These are phyloP conservation scores for Acanthosepion esculentum DNA, from an alignment of 2,888 invertebrate species.

Conservation along the genomic window DNA sequence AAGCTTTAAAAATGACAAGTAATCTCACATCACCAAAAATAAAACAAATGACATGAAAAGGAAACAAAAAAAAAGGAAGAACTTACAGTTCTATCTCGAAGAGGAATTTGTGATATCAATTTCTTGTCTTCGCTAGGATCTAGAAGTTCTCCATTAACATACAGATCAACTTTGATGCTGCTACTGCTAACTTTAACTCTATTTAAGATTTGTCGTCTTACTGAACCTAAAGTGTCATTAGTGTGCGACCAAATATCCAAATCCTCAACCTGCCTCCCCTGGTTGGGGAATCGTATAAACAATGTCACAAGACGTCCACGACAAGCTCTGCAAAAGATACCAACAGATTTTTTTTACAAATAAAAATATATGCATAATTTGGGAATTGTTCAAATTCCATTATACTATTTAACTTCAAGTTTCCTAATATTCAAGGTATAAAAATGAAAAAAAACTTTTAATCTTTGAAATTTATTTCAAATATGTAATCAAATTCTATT, in stretches of 20 bases:
- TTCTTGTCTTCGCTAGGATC: slow-evolving; percentile 91
- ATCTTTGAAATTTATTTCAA: not conserved
- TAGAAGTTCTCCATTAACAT: slow-evolving; percentile 89
- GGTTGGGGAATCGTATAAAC: slow-evolving; percentile 89
- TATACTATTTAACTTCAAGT: not conserved
- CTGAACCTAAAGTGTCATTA: slow-evolving; percentile 91
- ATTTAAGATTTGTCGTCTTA: slow-evolving; percentile 80
- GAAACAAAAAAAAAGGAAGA: not conserved
- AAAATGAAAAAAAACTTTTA: too few species aligned
- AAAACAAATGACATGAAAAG: not conserved
- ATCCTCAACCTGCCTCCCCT: slow-evolving; percentile 86
- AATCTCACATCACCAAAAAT: not conserved
- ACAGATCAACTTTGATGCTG: slow-evolving; percentile 91
- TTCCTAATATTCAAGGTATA: too few species aligned
- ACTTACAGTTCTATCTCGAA: slow-evolving; percentile 89
- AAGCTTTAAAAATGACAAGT: too few species aligned
- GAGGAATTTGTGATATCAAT: slow-evolving; percentile 87
- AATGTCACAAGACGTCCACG: slow-evolving; percentile 91
- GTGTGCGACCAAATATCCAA: slow-evolving; percentile 93
- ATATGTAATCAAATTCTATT: not conserved
- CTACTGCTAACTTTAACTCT: slow-evolving; percentile 78
- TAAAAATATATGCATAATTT: not conserved
- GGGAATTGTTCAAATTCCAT: not conserved
- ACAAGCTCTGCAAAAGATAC: slow-evolving; percentile 81
- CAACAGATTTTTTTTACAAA: not conserved